Evolutionary conservation across 2,888 invertebrate species (phyloP).

Genomic region (Tethea ocularis): DNA sequence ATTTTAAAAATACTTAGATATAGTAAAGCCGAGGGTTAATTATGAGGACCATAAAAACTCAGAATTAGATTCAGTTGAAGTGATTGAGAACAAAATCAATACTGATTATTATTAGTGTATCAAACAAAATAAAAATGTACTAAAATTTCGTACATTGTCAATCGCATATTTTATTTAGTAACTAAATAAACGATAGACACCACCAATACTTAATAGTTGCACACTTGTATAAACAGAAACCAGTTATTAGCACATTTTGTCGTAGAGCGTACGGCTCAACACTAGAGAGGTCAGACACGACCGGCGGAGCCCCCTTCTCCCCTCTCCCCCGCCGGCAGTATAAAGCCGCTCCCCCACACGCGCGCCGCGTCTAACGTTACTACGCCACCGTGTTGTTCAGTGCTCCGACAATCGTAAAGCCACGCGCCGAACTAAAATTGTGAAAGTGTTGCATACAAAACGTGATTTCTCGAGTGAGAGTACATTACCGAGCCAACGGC

Average conservation of each 20-base stretch:
- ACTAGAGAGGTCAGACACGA: constrained; percentile 66
- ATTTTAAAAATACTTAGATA: no score
- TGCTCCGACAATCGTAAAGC: constrained; percentile 48
- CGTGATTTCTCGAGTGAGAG: constrained; percentile 78
- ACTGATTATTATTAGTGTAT: no score
- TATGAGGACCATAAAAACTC: no score
- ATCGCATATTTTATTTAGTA: no score
- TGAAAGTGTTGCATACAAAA: constrained; percentile 76
- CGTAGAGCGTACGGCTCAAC: constrained; percentile 43
- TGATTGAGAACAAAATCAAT: no score
- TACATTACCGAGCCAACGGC: constrained; percentile 53
- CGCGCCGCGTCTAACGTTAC: constrained; percentile 78
- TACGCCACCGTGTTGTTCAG: constrained; percentile 64
- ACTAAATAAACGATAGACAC: no score
- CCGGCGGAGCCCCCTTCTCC: constrained; percentile 43
- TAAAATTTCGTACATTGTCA: no score
- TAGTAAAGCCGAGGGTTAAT: no score
- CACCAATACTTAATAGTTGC: background rate
- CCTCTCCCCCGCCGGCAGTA: constrained; percentile 43
- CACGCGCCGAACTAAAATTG: constrained; percentile 74
- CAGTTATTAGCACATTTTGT: constrained; percentile 21
- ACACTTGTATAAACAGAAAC: constrained; percentile 26
- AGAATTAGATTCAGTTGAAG: no score
- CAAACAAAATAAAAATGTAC: no score
- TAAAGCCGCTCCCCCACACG: constrained; percentile 64